Conservation (phyloP, 1,140 invertebrate species). For the Penaeus vannamei region DNA sequence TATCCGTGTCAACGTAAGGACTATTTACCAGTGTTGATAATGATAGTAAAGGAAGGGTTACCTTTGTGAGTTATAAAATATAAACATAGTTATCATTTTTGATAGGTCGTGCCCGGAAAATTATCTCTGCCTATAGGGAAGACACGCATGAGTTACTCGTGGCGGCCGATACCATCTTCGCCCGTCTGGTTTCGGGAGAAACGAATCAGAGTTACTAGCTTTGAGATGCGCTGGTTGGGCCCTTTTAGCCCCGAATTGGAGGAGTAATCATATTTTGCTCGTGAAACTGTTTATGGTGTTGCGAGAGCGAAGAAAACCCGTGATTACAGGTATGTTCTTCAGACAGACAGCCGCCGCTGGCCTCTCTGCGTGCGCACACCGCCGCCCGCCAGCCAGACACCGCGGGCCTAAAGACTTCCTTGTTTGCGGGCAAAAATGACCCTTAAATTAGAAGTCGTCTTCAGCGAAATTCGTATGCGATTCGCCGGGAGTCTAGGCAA, state of each 20-base stretch:
- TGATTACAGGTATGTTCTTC: conserved; percentile 65
- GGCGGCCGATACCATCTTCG: conserved; percentile 48
- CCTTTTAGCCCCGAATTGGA: conserved; percentile 46
- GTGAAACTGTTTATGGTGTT: conserved; percentile 68
- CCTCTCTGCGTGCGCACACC: conserved; percentile 63
- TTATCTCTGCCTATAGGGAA: conserved; percentile 56
- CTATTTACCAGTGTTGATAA: conserved; percentile 65
- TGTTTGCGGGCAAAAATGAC: conserved; percentile 39
- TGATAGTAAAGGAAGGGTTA: conserved; percentile 66
- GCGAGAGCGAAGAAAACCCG: conserved; percentile 66
- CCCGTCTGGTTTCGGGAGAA: conserved; percentile 50
- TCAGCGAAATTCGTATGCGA: conserved; percentile 42
- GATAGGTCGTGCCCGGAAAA: conserved; percentile 67
- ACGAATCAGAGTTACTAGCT: conserved; percentile 45
- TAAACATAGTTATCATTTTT: conserved; percentile 68
- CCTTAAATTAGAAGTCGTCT: conserved; percentile 52
- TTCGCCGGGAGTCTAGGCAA: conserved; percentile 37
- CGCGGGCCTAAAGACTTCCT: conserved; percentile 49
- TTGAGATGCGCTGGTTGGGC: conserved; percentile 44
- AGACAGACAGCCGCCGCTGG: conserved; percentile 64
- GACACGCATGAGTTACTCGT: conserved; percentile 46
- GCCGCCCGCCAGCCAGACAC: conserved; percentile 45
- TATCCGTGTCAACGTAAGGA: conserved; percentile 62
- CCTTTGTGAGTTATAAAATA: conserved; percentile 66
- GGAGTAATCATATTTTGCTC: conserved; percentile 68